phyloP scores from a whole-genome alignment of 2,113 vertebrate genomes.

The Myiozetetes cayanensis region DNA sequence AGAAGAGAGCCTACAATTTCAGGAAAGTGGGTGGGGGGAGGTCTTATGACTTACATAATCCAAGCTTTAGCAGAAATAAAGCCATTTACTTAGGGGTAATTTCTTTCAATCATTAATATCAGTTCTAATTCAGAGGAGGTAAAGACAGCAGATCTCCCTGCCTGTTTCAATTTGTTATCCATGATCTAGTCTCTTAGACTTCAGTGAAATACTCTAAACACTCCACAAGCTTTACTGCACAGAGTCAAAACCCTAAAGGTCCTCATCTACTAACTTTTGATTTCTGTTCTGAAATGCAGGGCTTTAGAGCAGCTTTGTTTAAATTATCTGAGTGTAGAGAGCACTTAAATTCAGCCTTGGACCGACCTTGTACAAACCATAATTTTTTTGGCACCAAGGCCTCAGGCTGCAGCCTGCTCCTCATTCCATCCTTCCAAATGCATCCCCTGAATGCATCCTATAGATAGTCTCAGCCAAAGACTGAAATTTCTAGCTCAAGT shows the following conservation, averaged over 20 bases:
- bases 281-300: not conserved
- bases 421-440: not conserved
- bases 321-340: not conserved
- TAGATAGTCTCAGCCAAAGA: not conserved
- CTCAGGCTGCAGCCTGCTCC: not conserved
- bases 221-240: not conserved
- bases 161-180: not conserved
- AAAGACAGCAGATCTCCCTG: not conserved
- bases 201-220: not conserved
- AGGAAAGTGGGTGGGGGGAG: not conserved
- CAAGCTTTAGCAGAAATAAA: not conserved
- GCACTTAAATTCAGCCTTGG: conserved; percentile 10
- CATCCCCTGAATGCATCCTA: not conserved
- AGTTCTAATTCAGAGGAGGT: not conserved
- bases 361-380: conserved; percentile 5
- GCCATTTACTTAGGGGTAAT: not conserved
- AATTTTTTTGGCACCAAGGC: not conserved
- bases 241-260: not conserved
- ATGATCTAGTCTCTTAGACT: not conserved
- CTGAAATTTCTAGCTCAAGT: not conserved
- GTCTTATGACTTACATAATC: not conserved
- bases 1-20: not conserved
- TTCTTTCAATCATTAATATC: not conserved
- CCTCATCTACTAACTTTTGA: not conserved
- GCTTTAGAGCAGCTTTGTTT: conserved; percentile 6